Conservation (phyloP, 2,888 invertebrate species). For the Pharmacophagus antenor region DNA sequence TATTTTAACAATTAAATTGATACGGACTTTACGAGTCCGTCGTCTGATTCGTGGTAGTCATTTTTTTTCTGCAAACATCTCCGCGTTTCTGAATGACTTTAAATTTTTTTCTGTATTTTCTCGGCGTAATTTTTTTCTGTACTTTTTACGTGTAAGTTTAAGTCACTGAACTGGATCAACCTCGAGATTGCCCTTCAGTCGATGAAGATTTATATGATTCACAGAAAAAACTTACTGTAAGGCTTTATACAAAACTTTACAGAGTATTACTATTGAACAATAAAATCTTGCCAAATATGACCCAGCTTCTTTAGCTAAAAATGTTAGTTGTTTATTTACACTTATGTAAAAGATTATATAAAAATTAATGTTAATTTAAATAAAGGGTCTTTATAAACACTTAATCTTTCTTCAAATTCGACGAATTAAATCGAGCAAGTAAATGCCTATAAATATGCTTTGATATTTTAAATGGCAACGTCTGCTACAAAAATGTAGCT, state of each 20-base stretch:
- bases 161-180: conserved; percentile 16
- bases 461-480: too few species aligned
- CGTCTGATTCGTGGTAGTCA: background rate
- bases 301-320: background rate
- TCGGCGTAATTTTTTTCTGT: background rate
- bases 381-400: too few species aligned
- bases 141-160: conserved; percentile 6
- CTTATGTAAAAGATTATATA: too few species aligned
- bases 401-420: too few species aligned
- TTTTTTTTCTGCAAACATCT: background rate
- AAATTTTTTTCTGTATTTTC: background rate
- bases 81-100: conserved; percentile 1
- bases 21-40: background rate
- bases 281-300: background rate
- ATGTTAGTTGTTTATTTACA: too few species aligned
- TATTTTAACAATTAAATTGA: background rate
- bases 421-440: too few species aligned
- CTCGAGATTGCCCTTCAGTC: background rate
- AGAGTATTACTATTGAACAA: background rate
- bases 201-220: background rate
- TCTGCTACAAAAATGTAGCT: background rate
- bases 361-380: too few species aligned
- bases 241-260: background rate
- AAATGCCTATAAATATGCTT: too few species aligned
- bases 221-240: background rate